Base-by-base conservation (phyloP, 2,888 invertebrate species). In the Cryptus viduatorius region DNA sequence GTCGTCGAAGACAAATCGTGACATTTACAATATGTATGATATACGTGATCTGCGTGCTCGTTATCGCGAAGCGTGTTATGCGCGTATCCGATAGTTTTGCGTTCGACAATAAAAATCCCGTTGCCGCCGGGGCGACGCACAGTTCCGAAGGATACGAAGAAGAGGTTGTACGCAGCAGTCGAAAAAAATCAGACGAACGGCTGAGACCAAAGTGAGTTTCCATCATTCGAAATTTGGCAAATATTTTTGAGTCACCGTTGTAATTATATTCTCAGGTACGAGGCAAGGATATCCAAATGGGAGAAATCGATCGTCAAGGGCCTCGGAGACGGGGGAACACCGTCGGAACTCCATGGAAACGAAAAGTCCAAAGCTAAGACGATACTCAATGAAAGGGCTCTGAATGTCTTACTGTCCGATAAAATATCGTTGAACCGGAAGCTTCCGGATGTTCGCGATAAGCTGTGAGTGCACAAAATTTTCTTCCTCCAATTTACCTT, bases 321-420 rank as follows among this genome's bases (percentile, higher is more conserved):
- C 2, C 94, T 98, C 64, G 98, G 98, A 0, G 96, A 97, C 87
- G 94, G 95, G 72, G 98, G 97, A 0, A 95, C 94, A 14, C 95
- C 97, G 0, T 97, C 96, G 0, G 94, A 94, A 87, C 94, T 98
- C 12, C 94, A 94, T 12, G 96, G 96, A 0, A 94, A 95, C 42
- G 97, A 97, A 71, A 96, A 96, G 90, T 89, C 94, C 87, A 91
- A 94, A 31, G 97, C 96, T 1, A 97, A 97, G 83, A 95, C 95
- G 87, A 95, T 97, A 0, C 96, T 97, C 92, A 96, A 97, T 90
- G 96, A 96, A 91, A 96, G 97, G 88, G 98, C 98, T 1, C 96
- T 99, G 87, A 99, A 99, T 93, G 96, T 98, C 82, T 95, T 98
- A 88, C 95, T 98, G 7, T 98, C 98, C 92, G 97, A 98, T 92